Base-by-base conservation (phyloP, 2,888 invertebrate genomes). In the Philhelius pedissequus region DNA sequence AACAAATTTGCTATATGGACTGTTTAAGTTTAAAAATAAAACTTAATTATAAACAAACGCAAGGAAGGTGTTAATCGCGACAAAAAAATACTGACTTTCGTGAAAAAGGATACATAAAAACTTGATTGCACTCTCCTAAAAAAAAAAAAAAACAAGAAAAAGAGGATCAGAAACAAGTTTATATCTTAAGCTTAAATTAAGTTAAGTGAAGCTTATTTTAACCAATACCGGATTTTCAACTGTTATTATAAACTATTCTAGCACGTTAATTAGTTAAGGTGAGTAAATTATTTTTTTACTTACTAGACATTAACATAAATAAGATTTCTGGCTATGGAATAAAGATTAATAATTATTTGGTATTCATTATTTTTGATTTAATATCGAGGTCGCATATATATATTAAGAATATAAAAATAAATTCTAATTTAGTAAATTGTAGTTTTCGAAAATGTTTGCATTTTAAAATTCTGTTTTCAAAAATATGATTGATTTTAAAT, bases 171-270 rank as follows among this genome's bases (percentile, higher is more conserved):
- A 62, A 62, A 62, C 62, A 38, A 62, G 62, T 62, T 62, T 30
- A 13, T 13, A 15, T 43, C 7, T 18, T 62, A 43, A 62, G 30
- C 43, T 18, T 43, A 62, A 62, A 15, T 43, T 43, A 43, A n/a
- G n/a, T n/a, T n/a, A n/a, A n/a, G 27, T 43, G 43, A 62, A 43
- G 43, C 62, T 15, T 38, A 15, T 25, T 48, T 7, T 2, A 30
- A 27, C 27, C 43, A n/a, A 62, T 43, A 43, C 62, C 62, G 62
- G 62, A 62, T 43, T 62, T 62, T 62, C 62, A 62, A 43, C 40
- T 38, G 56, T 35, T 56, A 32, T 60, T 60, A 25, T 60, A 43
- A 60, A 60, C 38, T 43, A 27, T 60, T 40, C 9, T 8, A 40
- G 11, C 38, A 40, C 22, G 40, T 15, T 15, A n/a, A 40, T 40